A percentile compares a stretch with the other conserved stretches of the same genome.
Conservation (phyloP, 2,797 vertebrate genomes). For the Pantherophis vulpinus region DNA sequence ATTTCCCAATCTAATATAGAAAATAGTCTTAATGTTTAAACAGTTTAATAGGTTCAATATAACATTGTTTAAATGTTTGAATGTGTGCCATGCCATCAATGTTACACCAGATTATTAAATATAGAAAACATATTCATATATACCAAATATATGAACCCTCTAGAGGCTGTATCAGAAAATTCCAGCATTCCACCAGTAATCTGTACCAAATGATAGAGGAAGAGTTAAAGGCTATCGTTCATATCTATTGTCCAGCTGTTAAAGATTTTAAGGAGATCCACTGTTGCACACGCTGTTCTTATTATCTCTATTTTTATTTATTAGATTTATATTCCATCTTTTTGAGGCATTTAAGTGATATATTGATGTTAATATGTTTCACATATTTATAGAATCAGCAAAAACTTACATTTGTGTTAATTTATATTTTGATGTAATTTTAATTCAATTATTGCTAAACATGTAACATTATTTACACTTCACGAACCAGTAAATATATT, state of each 20-base stretch:
- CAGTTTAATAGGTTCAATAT: background rate
- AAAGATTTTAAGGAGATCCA: background rate
- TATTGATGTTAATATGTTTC: background rate
- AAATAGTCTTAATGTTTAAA: background rate
- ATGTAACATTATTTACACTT: background rate
- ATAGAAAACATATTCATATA: background rate
- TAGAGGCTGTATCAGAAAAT: background rate
- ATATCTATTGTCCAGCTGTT: background rate
- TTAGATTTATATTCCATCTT: background rate
- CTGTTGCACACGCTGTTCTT: background rate
- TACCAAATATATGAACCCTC: background rate
- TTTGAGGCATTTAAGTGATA: background rate
- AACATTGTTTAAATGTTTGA: background rate
- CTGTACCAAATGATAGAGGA: background rate
- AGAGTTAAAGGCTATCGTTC: background rate
- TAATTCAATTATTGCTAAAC: background rate
- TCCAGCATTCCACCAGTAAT: background rate
- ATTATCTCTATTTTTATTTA: background rate
- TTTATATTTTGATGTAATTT: background rate
- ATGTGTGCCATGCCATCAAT: background rate
- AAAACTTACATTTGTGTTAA: background rate
- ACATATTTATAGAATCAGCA: background rate
- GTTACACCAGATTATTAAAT: background rate
- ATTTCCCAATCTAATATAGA: background rate
- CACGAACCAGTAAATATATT: background rate